Evolutionary conservation across 2,888 invertebrate genomes (phyloP).

Genomic region (Arctia plantaginis): DNA sequence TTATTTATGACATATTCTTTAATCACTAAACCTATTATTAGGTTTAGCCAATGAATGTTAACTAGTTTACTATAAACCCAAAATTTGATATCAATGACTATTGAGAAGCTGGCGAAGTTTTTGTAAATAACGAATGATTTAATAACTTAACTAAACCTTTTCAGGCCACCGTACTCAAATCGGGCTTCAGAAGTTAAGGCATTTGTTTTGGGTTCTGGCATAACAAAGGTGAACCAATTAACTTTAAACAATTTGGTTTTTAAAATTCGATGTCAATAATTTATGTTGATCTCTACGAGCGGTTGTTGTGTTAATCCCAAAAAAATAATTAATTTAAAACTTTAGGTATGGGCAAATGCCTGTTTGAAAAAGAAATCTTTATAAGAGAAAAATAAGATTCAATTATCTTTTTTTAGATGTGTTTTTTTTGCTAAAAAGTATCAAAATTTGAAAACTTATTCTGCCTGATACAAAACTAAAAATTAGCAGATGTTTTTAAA

Average conservation of each 20-base stretch:
- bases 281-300: background rate
- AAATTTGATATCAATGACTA: background rate
- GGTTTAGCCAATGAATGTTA: background rate
- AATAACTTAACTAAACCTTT: background rate
- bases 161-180: slow-evolving; percentile 1
- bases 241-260: background rate
- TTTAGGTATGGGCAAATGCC: background rate
- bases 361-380: background rate
- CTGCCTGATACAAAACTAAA: too few species aligned
- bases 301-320: background rate
- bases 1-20: background rate
- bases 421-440: too few species aligned
- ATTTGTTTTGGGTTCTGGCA: background rate
- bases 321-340: slow-evolving; percentile 5
- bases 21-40: background rate
- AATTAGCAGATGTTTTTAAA: too few species aligned
- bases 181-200: background rate
- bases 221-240: background rate
- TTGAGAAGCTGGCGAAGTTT: background rate
- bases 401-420: background rate
- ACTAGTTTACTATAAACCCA: background rate
- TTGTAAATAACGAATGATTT: slow-evolving; percentile 5
- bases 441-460: too few species aligned
- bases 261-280: background rate
- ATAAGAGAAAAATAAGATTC: background rate